These are phyloP conservation scores for Penaeus vannamei DNA, from an alignment of 1,140 invertebrate genomes.

Conservation along the genomic window DNA sequence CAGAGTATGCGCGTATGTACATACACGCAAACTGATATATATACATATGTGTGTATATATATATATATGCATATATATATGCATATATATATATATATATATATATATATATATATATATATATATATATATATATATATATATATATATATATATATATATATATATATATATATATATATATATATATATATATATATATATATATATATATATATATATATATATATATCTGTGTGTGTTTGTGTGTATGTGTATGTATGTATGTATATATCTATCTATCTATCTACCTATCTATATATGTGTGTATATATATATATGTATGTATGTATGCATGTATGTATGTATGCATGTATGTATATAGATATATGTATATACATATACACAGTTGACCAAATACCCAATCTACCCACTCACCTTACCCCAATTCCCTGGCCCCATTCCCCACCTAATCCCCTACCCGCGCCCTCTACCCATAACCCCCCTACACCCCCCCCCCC, in stretches of 20 bases:
- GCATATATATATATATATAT: neutral
- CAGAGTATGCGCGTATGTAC: too few species aligned
- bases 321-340: neutral
- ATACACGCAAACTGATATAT: neutral
- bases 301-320: too few species aligned
- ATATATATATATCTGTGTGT: neutral
- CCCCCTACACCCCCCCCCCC: too few species aligned
- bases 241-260: neutral
- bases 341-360: neutral
- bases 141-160: conserved; percentile 34
- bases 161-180: conserved; percentile 33
- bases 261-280: neutral
- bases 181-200: conserved; percentile 30
- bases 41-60: conserved; percentile 1
- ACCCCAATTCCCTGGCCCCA: too few species aligned
- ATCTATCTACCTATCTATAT: too few species aligned
- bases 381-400: too few species aligned
- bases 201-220: conserved; percentile 24
- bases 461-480: too few species aligned
- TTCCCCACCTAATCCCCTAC: too few species aligned
- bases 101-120: conserved; percentile 9
- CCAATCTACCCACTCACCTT: too few species aligned
- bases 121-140: neutral
- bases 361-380: neutral
- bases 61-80: conserved; percentile 9